Base-by-base conservation (phyloP, 1,140 invertebrate species). In the Nasonia vitripennis region DNA sequence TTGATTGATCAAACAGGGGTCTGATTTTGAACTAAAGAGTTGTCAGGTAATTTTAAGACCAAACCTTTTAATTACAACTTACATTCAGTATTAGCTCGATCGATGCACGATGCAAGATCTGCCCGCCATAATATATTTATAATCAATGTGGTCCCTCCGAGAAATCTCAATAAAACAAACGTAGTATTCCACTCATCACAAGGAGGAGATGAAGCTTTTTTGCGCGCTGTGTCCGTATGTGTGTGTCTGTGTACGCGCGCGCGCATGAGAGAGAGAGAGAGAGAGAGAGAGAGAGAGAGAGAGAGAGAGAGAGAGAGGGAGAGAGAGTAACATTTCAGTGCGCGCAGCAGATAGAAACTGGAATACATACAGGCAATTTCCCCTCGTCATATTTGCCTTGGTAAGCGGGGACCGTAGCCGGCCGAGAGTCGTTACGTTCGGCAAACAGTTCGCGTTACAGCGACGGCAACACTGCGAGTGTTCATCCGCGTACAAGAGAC, bases 301-400 rank as follows among this genome's bases (percentile, higher is more conserved):
- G 27, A 27, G 27, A 27, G 27, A 27, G 17, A 62, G 55, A 1
- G 17, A 20, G 55, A 20, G 14, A 0, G 14, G 0, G 55, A 17
- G 14, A 62, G 20, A n/a, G 2, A 62, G 12, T 20, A 7, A 62
- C 55, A 62, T 20, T 62, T 62, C 51, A 55, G 55, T 0, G 6
- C 20, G 6, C 6, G 5, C 55, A 20, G 55, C 55, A 62, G 55
- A 27, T 62, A 62, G 17, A 7, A 62, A 62, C 20, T 20, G 68
- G 27, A 71, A 77, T 23, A 77, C 74, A 23, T 2, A 48, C 23
- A 55, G 45, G 20, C 77, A 78, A 78, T 78, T 78, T 78, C 77
- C 77, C n/a, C 45, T 78, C 20, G 23, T 75, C 73, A 45, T 78
- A 78, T 55, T 78, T 55, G 48, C 77, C 9, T 27, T 75, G 31